phyloP scores from a whole-genome alignment of 2,797 vertebrate genomes.

The Spheniscus humboldti region DNA sequence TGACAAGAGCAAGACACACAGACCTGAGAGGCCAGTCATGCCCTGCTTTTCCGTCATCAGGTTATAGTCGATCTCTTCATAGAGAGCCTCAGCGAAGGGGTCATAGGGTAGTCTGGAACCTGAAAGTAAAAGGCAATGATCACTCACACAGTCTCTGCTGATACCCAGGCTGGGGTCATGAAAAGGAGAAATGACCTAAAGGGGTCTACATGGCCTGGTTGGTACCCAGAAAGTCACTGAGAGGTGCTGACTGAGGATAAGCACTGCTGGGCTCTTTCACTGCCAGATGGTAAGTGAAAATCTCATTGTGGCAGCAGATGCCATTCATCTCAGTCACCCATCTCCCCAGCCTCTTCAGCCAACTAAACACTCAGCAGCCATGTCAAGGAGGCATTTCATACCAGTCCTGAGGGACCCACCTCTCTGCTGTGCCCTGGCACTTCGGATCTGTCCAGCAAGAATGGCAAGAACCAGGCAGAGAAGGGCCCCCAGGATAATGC shows the following conservation, averaged over 20 bases:
- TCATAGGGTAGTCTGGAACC: neutral
- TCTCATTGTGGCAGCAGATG: neutral
- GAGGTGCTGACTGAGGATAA: neutral
- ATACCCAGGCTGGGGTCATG: neutral
- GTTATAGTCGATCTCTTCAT: constrained; percentile 50
- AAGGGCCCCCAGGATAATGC: constrained; percentile 30
- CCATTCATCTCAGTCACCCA: neutral
- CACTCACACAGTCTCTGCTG: neutral
- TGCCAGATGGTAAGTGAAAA: neutral
- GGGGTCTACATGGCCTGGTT: neutral
- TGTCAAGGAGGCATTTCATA: neutral
- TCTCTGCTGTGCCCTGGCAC: neutral
- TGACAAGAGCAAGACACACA: neutral
- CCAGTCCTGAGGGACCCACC: neutral
- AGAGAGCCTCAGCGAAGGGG: constrained; percentile 35
- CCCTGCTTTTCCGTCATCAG: neutral
- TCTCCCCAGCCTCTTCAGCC: neutral
- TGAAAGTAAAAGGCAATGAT: constrained; percentile 4
- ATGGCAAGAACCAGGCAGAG: constrained; percentile 46
- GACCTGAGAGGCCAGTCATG: neutral
- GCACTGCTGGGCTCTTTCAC: neutral
- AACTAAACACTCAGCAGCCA: neutral
- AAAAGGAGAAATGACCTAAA: neutral
- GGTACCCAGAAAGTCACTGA: neutral
- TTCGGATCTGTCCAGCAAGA: constrained; percentile 1